Evolutionary conservation across 2,113 vertebrate species (phyloP).

Genomic region (Uropsilus gracilis): DNA sequence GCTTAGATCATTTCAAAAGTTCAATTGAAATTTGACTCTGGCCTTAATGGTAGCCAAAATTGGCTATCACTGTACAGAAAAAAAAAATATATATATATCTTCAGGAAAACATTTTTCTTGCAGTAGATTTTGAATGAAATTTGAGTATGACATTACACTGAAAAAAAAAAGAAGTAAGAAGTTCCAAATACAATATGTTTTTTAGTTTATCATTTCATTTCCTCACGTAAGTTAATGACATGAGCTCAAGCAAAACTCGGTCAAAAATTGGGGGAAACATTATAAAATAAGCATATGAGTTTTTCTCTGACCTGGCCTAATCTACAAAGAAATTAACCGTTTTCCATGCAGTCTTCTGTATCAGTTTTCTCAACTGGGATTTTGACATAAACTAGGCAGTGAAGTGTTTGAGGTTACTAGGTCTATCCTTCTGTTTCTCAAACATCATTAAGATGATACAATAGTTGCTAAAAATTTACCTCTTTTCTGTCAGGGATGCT

Average conservation of each 20-base stretch:
- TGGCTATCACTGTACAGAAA: neutral
- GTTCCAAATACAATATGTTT: neutral
- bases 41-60: neutral
- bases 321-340: neutral
- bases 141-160: neutral
- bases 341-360: neutral
- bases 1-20: neutral
- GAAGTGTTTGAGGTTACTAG: neutral
- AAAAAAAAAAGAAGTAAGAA: neutral
- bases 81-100: neutral
- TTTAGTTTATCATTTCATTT: neutral
- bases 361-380: neutral
- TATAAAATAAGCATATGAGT: neutral
- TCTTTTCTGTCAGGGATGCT: neutral
- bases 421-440: neutral
- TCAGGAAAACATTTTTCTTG: neutral
- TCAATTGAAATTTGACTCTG: neutral
- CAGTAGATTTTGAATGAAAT: neutral
- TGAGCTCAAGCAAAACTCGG: neutral
- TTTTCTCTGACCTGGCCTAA: neutral
- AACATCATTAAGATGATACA: neutral
- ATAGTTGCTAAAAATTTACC: neutral
- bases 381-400: neutral
- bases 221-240: neutral
- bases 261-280: constrained; percentile 15